Conservation (phyloP, 2,113 vertebrate species). For the Semnopithecus entellus region DNA sequence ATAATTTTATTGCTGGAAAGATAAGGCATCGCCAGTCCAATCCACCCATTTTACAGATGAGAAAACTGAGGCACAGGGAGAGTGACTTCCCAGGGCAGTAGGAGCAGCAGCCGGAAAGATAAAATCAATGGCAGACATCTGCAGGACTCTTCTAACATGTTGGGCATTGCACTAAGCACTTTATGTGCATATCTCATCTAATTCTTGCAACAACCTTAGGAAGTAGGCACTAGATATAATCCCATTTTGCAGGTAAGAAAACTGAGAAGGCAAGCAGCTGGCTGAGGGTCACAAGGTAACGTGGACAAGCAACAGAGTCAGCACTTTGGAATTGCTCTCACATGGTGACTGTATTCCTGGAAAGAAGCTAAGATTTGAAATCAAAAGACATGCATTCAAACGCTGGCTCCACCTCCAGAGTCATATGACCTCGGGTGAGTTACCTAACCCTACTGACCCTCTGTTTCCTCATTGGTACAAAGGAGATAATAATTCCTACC, state of each 20-base stretch:
- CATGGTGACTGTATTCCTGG: not conserved
- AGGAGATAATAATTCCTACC: constrained; percentile 47
- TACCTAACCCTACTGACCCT: constrained; percentile 60
- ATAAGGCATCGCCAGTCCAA: not conserved
- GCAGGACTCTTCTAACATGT: not conserved
- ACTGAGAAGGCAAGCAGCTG: not conserved
- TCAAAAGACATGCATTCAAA: not conserved
- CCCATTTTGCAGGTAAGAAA: not conserved
- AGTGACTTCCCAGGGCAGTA: not conserved
- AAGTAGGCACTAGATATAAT: not conserved
- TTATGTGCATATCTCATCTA: not conserved
- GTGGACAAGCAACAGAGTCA: not conserved
- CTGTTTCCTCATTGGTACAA: constrained; percentile 62
- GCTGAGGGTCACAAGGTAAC: not conserved
- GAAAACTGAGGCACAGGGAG: not conserved
- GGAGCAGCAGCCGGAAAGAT: not conserved
- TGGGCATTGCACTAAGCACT: not conserved
- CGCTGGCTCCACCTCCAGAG: constrained; percentile 40
- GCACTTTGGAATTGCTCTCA: not conserved
- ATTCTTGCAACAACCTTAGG: not conserved
- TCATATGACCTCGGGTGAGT: constrained; percentile 57
- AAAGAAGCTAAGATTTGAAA: not conserved
- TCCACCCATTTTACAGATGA: not conserved
- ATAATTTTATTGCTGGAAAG: not conserved
- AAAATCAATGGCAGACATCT: not conserved